Base-by-base conservation (phyloP, 92 coral and sea anemone species). In the Porites evermanni region DNA sequence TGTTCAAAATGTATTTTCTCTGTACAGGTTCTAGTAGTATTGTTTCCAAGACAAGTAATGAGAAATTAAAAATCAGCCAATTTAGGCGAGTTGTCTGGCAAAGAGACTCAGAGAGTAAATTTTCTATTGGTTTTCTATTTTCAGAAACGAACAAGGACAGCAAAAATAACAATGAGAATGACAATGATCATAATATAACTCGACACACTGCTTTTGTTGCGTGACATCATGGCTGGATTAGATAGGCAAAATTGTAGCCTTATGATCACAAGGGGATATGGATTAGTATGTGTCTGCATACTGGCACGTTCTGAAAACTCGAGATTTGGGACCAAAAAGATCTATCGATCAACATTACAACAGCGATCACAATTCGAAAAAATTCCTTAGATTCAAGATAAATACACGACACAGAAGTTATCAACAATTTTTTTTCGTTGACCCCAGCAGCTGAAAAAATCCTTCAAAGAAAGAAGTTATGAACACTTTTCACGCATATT, bases 261-360 rank as follows among this genome's bases (percentile, higher is more conserved):
- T 38, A 38, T 38, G 47, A 38, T 38, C 47, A 38, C 47, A 38
- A 38, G 47, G 47, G 47, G 5, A 38, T 38, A 0, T 0, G 47
- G 47, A 38, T 38, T 38, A 38, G 0, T 59, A 0, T 59, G 64
- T 38, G 47, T 38, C 47, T 38, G 7, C 47, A 38, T 38, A 38
- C 47, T 38, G 47, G 47, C 47, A 38, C 47, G 47, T 38, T 38
- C 47, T 38, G 6, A 2, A 38, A 0, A 38, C 47, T 38, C 47
- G 47, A 38, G 47, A 38, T 38, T 38, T 72, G 83, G 47, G 83
- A 65, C 69, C 32, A 78, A 67, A 78, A 51, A 64, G 83, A 64
- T 64, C 60, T 19, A 38, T 65, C 21, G 83, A 65, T 64, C 83
- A 65, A 79, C 65, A 64, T 65, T 61, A 4, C 3, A 18, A 38